phyloP scores from a whole-genome alignment of 1,140 invertebrate species.

The Oryctes rhinoceros region DNA sequence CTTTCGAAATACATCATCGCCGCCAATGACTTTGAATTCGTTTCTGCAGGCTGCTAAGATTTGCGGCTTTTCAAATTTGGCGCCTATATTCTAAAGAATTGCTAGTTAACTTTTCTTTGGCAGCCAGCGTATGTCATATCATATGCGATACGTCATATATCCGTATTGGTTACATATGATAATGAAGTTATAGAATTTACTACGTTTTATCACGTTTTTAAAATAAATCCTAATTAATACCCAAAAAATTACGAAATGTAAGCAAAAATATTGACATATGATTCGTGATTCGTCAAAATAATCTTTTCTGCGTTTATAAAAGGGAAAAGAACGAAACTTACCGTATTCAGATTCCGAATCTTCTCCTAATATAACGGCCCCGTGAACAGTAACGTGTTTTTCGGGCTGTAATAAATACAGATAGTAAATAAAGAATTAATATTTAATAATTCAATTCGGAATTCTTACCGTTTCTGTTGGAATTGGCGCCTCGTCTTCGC shows the following conservation, averaged over 20 bases:
- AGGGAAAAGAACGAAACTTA: slow-evolving; percentile 14
- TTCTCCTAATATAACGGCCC: slow-evolving; percentile 57
- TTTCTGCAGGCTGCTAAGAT: too few species aligned
- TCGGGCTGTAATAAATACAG: not conserved
- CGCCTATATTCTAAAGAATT: too few species aligned
- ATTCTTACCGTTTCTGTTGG: slow-evolving; percentile 2
- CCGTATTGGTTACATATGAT: too few species aligned
- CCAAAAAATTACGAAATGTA: not conserved
- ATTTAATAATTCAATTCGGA: not conserved
- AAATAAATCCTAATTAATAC: not conserved
- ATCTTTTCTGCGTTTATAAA: too few species aligned
- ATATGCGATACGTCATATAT: too few species aligned
- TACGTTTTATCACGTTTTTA: not conserved
- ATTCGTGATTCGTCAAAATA: not conserved
- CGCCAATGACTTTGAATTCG: too few species aligned
- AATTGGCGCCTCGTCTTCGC: slow-evolving; percentile 53
- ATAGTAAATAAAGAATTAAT: not conserved
- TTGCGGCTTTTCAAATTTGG: too few species aligned
- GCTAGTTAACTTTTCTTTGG: too few species aligned
- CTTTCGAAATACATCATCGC: too few species aligned
- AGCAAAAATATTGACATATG: not conserved
- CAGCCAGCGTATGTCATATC: too few species aligned
- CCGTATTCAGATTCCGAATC: slow-evolving; percentile 59
- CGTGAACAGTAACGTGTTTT: slow-evolving; percentile 51
- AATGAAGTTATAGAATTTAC: too few species aligned